Evolutionary conservation across 1,140 invertebrate species (phyloP), one percentile per base, ranked within the genome.

Genomic region (Drosophila rhopaloa): DNA sequence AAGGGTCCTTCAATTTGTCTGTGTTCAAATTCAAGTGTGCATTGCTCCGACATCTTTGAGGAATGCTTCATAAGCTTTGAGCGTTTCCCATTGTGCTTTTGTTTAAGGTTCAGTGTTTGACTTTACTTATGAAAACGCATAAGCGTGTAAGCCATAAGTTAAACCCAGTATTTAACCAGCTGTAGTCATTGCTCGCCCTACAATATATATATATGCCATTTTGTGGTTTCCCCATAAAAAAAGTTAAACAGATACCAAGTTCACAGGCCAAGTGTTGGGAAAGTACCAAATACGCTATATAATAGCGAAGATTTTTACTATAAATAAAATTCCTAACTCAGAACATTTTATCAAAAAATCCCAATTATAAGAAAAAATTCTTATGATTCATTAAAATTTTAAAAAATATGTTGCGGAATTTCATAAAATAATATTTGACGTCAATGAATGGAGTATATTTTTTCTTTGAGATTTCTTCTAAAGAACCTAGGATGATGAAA

Each of bases 81-180:
- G 47, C 29, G 27, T 56, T 61, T 29, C 41, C 62, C 62, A 61
- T 61, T 66, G 54, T 56, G 11, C 29, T 16, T 14, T 11, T 63
- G 65, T 63, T 68, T 68, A n/a, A 3, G 16, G 38, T 37, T 37
- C 10, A 40, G 27, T 68, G 27, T 68, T 68, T 63, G 19, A 51
- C 27, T 62, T 67, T 41, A 66, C 57, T 67, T 37, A 14, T 43
- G 13, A 35, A 61, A 68, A 51, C 14, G 27, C 11, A 44, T 44
- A 54, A 63, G 35, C 46, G 29, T 66, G 65, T 71, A 57, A 55
- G 43, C 62, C 50, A 27, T 41, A 67, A 53, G 32, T 29, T 54
- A 46, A 70, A 41, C 63, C 27, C 5, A 29, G 67, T 57, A 14
- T 71, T 72, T 71, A 71, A 71, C 51, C 68, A 71, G 65, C 54